Base-by-base conservation (phyloP, 2,888 invertebrate genomes). In the Sinodicranocentrus sp. region DNA sequence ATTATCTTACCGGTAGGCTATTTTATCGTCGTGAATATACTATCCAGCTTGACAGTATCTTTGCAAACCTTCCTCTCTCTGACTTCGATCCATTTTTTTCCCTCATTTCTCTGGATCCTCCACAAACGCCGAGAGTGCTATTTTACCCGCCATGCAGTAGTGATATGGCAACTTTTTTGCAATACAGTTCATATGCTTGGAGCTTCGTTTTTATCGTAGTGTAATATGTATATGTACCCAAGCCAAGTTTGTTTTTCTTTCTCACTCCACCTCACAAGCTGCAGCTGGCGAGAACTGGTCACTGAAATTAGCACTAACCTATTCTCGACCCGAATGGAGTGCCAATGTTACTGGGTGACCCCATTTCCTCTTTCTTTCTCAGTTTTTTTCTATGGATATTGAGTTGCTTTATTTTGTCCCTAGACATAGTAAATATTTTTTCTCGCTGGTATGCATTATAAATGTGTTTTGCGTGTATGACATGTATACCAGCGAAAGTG, bases 291-390 rank as follows among this genome's bases (percentile, higher is more conserved):
- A 23, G 26, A 70, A 39, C 70, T 70, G 52, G 70, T 39, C 70
- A 52, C 70, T 79, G 71, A 70, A 79, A 71, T 71, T 79, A 71
- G 71, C 71, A 79, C 79, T 79, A 79, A 79, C 79, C 79, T 79
- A 79, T 70, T 79, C 79, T 71, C 79, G 78, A 70, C 70, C 78
- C 78, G 79, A 79, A 79, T 79, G 71, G 79, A 79, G 79, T 87
- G 86, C 84, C 87, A 88, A 87, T 87, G 88, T 88, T 88, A 88
- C 75, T 83, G 85, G 87, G 87, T 86, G 85, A 88, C 88, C 88
- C 82, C 84, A 67, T 86, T 88, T 86, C 77, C 80, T 52, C 77
- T 28, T 84, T 82, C 61, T 25, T 61, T 33, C 39, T 61, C 43
- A 23, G 25, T 44, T 23, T 65, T 54, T 78, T 54, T 68, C 17